Evolutionary conservation across 1,140 invertebrate species (phyloP), one percentile per base, ranked within the genome.

Genomic region (Latrodectus geometricus): DNA sequence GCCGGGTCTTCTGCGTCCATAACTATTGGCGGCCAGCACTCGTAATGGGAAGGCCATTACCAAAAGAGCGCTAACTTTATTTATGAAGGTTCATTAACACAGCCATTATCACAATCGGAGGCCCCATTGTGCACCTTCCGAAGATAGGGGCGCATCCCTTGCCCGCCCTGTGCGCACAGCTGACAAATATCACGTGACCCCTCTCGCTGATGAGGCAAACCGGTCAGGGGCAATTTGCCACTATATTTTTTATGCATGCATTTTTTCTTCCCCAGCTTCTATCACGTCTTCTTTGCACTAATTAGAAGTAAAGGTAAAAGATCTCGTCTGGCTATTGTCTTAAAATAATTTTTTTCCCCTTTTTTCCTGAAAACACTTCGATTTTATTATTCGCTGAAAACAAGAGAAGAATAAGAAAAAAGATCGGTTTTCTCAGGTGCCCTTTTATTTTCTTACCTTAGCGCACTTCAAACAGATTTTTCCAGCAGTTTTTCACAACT

Each of bases 21-120:
- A 83, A 83, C 80, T 74, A 83, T 83, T 74, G 80, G 80, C 72
- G 79, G 49, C 79, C 79, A 52, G 48, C 79, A 9, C 66, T 65
- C 76, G 76, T 87, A 87, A 87, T 87, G 85, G 85, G 85, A 17
- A 76, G 50, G 85, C 85, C 77, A 87, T 87, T 87, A 87, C 85
- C 69, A 73, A 74, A 61, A 65, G 76, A 78, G 84, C 84, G 84
- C 84, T 80, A 79, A 80, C 77, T 80, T 87, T 87, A 87, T 87
- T 87, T 87, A 87, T 87, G 85, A 80, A 80, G 75, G 77, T 80
- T 87, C 85, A 87, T 87, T 87, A 87, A 87, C 85, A 87, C 68
- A 65, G 85, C 85, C 85, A 87, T 87, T 87, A 87, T 87, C 85
- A 75, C 85, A 87, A 87, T 87, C 85, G 85, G 77, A 87, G 85